Conservation (phyloP, 2,797 vertebrate genomes). For the Anisognathus igniventris region DNA sequence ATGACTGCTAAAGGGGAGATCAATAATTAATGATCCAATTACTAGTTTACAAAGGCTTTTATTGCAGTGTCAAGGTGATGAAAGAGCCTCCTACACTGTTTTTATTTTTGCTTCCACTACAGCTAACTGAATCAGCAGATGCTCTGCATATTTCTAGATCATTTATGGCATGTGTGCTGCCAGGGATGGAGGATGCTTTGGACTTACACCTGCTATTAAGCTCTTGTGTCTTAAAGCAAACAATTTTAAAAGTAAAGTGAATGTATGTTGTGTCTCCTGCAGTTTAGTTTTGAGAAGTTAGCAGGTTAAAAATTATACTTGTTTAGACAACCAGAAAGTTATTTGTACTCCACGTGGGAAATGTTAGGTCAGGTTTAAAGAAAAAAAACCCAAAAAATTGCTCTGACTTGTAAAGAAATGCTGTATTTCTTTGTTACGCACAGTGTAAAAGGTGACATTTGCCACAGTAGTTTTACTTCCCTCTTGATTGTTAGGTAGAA, state of each 20-base stretch:
- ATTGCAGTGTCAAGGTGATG: constrained; percentile 87
- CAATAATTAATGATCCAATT: constrained; percentile 90
- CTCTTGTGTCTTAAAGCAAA: constrained; percentile 68
- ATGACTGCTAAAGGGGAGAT: constrained; percentile 79
- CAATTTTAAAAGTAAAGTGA: not conserved
- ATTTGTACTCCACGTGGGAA: not conserved
- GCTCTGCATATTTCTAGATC: not conserved
- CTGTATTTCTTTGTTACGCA: not conserved
- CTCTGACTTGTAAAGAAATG: not conserved
- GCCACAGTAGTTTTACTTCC: not conserved
- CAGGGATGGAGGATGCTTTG: constrained; percentile 70
- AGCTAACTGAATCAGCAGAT: constrained; percentile 80
- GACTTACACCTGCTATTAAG: constrained; percentile 73
- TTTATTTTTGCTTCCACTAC: constrained; percentile 29
- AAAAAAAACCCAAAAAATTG: not conserved
- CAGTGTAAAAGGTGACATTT: not conserved
- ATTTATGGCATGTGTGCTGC: not conserved
- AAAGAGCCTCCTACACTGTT: constrained; percentile 71
- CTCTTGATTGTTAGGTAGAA: not conserved
- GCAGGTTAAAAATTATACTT: not conserved
- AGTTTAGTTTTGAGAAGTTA: constrained; percentile 42
- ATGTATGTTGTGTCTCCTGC: constrained; percentile 27
- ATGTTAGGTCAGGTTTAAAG: not conserved
- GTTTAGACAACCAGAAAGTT: not conserved
- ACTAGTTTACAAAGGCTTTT: constrained; percentile 86